phyloP scores from a whole-genome alignment of 2,113 vertebrate species.

The Actenoides hombroni region DNA sequence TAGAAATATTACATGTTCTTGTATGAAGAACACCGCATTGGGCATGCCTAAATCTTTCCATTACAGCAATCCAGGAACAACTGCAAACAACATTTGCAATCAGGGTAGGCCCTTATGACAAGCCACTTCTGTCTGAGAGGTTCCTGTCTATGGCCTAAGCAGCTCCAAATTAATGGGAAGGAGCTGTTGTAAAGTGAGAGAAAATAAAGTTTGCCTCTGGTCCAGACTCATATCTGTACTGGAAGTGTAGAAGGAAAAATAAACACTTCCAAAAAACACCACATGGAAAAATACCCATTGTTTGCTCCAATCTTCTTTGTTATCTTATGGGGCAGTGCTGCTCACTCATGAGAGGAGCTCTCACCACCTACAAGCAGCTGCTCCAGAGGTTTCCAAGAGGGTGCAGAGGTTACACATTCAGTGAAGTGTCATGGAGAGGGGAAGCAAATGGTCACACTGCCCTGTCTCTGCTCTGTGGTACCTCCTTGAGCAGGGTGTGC shows the following conservation, averaged over 20 bases:
- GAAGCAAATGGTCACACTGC: neutral
- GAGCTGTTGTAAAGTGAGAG: neutral
- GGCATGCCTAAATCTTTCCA: constrained; percentile 48
- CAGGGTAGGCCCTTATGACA: neutral
- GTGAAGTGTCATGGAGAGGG: fast-evolving
- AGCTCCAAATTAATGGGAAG: neutral
- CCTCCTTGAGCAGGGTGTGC: neutral
- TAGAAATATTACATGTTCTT: constrained; percentile 39
- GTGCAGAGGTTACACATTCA: neutral
- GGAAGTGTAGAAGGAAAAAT: neutral
- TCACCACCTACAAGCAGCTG: fast-evolving
- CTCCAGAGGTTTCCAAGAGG: neutral
- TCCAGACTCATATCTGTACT: neutral
- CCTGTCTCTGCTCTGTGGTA: neutral
- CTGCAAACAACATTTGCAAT: constrained; percentile 24
- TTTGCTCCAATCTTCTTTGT: neutral
- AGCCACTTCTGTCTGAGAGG: neutral
- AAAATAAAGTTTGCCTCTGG: neutral
- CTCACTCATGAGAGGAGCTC: neutral
- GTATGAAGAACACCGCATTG: neutral
- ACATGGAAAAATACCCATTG: neutral
- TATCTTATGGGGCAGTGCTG: neutral
- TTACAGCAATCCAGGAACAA: constrained; percentile 23
- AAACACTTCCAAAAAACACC: neutral
- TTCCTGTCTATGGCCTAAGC: neutral